Evolutionary conservation across 2,113 vertebrate genomes (phyloP).

Genomic region (Uropsilus gracilis): DNA sequence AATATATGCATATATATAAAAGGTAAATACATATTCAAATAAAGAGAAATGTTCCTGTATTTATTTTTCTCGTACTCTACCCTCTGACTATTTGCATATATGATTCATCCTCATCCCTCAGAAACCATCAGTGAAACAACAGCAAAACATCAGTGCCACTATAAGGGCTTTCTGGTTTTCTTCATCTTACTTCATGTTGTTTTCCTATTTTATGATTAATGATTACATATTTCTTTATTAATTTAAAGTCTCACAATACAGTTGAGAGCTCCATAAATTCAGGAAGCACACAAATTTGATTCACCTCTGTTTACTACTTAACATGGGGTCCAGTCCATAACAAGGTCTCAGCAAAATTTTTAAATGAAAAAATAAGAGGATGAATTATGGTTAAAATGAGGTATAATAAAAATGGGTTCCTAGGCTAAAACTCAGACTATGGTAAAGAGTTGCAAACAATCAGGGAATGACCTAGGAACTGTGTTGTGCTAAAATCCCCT

Average conservation of each 20-base stretch:
- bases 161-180: not conserved
- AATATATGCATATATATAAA: too few relatives aligned
- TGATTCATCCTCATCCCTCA: not conserved
- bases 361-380: constrained; percentile 38
- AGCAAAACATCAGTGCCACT: not conserved
- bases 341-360: constrained; percentile 1
- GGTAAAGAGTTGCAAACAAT: not conserved
- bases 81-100: not conserved
- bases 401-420: not conserved
- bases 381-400: not conserved
- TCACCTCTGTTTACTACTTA: constrained; percentile 24
- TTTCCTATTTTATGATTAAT: not conserved
- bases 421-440: not conserved
- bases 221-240: constrained; percentile 9
- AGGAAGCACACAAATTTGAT: constrained; percentile 17
- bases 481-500: not conserved
- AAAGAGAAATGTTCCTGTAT: too few relatives aligned
- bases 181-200: not conserved
- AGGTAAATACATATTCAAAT: too few relatives aligned
- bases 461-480: not conserved
- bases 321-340: not conserved
- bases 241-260: not conserved
- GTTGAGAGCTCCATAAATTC: not conserved
- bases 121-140: constrained; percentile 23
- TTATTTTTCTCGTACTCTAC: not conserved